A percentile compares a stretch with the other conserved stretches of the same genome.
Conservation (phyloP, 2,888 invertebrate genomes). For the Gonocerus acuteangulatus region DNA sequence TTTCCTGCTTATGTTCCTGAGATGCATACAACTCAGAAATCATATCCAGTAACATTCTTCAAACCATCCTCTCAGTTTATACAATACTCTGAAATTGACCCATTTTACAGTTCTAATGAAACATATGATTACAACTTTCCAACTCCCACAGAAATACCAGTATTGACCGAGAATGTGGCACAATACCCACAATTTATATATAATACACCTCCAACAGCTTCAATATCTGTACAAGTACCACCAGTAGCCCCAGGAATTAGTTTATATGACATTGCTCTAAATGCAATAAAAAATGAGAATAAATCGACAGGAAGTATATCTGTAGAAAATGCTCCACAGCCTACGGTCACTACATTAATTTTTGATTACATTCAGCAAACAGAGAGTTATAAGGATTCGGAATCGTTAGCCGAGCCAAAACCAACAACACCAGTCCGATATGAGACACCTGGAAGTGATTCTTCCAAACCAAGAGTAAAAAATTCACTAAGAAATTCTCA, state of each 20-base stretch:
- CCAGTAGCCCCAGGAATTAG: conserved; percentile 6
- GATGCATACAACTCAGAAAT: conserved; percentile 32
- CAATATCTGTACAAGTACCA: conserved; percentile 11
- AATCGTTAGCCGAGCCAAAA: conserved; percentile 1
- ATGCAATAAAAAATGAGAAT: conserved; percentile 4
- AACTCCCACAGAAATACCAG: not conserved
- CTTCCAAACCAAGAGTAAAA: conserved; percentile 9
- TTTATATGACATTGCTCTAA: conserved; percentile 12
- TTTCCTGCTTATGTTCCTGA: not conserved
- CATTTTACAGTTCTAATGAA: conserved; percentile 42
- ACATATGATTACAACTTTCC: not conserved
- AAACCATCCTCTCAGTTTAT: conserved; percentile 41
- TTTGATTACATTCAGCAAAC: not conserved
- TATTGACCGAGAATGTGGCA: not conserved
- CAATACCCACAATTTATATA: not conserved
- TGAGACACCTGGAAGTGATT: not conserved
- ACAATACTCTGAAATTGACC: conserved; percentile 49
- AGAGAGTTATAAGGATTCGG: not conserved
- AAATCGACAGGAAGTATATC: conserved; percentile 3
- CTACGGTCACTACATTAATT: conserved; percentile 15
- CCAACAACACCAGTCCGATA: conserved; percentile 29
- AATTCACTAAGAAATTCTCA: conserved; percentile 7
- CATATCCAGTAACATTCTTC: conserved; percentile 42
- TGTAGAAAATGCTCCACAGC: conserved; percentile 19
- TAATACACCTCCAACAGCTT: conserved; percentile 1